Conservation (phyloP, 1,140 invertebrate species). For the Melanaphis sacchari region DNA sequence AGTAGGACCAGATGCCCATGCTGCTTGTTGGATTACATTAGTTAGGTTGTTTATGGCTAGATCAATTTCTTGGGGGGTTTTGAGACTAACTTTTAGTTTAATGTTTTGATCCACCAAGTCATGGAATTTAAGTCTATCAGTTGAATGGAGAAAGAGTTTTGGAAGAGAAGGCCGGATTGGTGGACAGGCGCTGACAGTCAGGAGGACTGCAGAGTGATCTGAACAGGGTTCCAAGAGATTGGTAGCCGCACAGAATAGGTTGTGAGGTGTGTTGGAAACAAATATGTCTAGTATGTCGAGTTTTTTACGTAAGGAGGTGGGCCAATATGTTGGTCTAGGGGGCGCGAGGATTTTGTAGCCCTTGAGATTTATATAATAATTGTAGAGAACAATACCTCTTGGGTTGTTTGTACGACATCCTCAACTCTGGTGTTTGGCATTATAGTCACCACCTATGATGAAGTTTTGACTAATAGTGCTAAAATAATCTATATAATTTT, state of each 20-base stretch:
- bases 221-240: neutral
- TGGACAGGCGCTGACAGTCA: neutral
- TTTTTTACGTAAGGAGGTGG: constrained; percentile 25
- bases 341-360: constrained; percentile 57
- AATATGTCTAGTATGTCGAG: constrained; percentile 32
- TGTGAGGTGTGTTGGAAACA: neutral
- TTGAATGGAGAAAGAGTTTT: neutral
- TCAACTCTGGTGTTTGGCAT: constrained; percentile 41
- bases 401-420: no score
- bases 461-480: neutral
- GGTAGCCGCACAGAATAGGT: neutral
- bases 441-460: neutral
- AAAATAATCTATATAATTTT: neutral
- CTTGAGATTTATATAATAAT: constrained; percentile 59
- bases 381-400: constrained; percentile 61
- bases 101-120: neutral
- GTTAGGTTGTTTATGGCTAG: neutral
- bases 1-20: neutral
- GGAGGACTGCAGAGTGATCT: no score
- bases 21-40: neutral
- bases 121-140: neutral
- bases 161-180: neutral
- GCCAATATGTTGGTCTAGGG: constrained; percentile 19
- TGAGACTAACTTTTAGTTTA: neutral
- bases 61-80: neutral